Percentiles rank a stretch among this genome's conserved stretches.
Conservation (phyloP, 2,797 vertebrate genomes). For the Enteromius radiatus region DNA sequence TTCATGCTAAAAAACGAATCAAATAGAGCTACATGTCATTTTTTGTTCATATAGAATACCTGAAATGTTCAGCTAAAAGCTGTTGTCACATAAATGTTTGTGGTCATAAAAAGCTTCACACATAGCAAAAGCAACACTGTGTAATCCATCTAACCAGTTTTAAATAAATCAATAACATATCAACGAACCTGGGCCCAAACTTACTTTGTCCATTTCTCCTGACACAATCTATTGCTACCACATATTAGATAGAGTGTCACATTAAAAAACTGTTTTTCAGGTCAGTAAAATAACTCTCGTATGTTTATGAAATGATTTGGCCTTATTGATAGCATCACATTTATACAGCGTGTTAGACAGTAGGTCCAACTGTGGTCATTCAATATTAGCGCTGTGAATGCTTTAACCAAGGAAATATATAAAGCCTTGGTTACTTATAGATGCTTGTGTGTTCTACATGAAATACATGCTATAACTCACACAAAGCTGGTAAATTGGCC, state of each 20-base stretch:
- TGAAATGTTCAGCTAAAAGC: conserved; percentile 21
- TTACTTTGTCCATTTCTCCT: background rate
- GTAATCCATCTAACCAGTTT: background rate
- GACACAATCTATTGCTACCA: background rate
- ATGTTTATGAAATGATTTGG: background rate
- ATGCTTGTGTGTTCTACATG: background rate
- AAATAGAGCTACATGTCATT: conserved; percentile 17
- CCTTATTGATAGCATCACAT: background rate
- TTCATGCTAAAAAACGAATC: conserved; percentile 9
- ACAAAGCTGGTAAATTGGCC: conserved; percentile 37
- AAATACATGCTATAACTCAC: conserved; percentile 5
- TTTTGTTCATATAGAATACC: conserved; percentile 25
- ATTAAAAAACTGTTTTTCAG: background rate
- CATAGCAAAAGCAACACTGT: background rate
- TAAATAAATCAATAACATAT: conserved; percentile 1
- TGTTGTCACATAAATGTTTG: background rate
- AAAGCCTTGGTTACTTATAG: conserved; percentile 8
- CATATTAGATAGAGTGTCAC: background rate
- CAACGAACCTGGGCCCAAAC: background rate
- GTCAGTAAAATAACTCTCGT: background rate
- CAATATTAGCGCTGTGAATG: conserved; percentile 5
- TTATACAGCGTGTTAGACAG: conserved; percentile 37
- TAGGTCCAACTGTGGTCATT: background rate
- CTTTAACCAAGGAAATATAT: background rate
- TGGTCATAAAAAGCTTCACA: conserved; percentile 21